Evolutionary conservation across 2,888 invertebrate genomes (phyloP), one percentile per base, ranked within the genome.

Genomic region (Tipula unca): DNA sequence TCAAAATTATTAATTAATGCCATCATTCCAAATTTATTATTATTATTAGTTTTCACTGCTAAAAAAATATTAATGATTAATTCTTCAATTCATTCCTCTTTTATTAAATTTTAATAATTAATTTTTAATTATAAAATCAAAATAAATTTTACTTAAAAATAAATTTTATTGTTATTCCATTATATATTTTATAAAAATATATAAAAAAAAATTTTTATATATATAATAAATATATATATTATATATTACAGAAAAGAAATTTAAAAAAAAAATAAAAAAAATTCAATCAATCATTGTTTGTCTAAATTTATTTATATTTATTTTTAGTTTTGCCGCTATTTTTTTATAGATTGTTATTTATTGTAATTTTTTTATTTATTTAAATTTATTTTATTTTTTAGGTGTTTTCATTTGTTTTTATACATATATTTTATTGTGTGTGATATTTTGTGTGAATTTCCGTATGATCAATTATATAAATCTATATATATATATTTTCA

Each of bases 171-270:
- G 83, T 83, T 83, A 83, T 83, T 83, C 29, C 83, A 83, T 83
- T 83, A 83, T 83, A 83, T 83, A 83, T 83, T 83, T 32, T 83
- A 83, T 83, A 83, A 32, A 83, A 83, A 83, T 83, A 83, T 29
- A 83, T 32, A 83, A 83, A 83, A 48, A 83, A n/a, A 32, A 32
- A 32, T 36, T 84, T 84, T 39, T 84, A 84, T 84, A 36, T 36
- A 84, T 84, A 36, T 20, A 39, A 84, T 10, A 84, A 20, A 36
- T 84, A 84, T 84, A 84, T 84, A 86, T 29, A 84, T 54, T 85
- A 82, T 82, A 86, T 10, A 83, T 86, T 85, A 86, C 83, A 85
- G 85, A 48, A 86, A 84, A 85, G 85, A 29, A 20, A 25, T 35
- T 82, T 82, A 82, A 86, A 54, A 85, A 82, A 29, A 82, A 85